Evolutionary conservation across 2,113 vertebrate genomes (phyloP).

Genomic region (Chrysochloris asiatica): DNA sequence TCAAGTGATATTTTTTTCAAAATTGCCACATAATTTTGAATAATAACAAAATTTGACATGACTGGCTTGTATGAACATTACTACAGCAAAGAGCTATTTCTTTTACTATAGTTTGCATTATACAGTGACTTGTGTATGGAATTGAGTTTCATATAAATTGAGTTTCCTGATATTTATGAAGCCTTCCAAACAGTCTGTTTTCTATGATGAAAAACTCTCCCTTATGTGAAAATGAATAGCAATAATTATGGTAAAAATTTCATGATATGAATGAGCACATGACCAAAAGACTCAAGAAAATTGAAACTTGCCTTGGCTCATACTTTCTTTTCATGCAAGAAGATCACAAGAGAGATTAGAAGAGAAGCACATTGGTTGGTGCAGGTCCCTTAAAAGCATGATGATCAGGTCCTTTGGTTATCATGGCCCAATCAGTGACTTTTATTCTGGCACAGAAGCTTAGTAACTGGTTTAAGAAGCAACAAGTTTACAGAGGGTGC

Average conservation of each 20-base stretch:
- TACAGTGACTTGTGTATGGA: not conserved
- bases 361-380: not conserved
- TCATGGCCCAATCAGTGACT: not conserved
- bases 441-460: not conserved
- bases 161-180: not conserved
- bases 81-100: not conserved
- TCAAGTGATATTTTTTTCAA: constrained; percentile 35
- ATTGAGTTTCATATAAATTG: not conserved
- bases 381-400: no score
- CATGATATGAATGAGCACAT: not conserved
- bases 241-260: not conserved
- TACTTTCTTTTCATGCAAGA: not conserved
- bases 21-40: constrained; percentile 42
- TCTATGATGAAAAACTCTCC: not conserved
- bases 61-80: constrained; percentile 3
- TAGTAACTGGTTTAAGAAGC: not conserved
- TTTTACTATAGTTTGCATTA: not conserved
- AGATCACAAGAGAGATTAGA: not conserved
- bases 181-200: not conserved
- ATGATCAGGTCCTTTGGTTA: not conserved
- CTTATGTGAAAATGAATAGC: not conserved
- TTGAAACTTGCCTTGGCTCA: not conserved
- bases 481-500: not conserved
- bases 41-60: constrained; percentile 1
- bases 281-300: not conserved